Evolutionary conservation across 2,888 invertebrate genomes (phyloP).

Genomic region (Liodrosophila aerea): DNA sequence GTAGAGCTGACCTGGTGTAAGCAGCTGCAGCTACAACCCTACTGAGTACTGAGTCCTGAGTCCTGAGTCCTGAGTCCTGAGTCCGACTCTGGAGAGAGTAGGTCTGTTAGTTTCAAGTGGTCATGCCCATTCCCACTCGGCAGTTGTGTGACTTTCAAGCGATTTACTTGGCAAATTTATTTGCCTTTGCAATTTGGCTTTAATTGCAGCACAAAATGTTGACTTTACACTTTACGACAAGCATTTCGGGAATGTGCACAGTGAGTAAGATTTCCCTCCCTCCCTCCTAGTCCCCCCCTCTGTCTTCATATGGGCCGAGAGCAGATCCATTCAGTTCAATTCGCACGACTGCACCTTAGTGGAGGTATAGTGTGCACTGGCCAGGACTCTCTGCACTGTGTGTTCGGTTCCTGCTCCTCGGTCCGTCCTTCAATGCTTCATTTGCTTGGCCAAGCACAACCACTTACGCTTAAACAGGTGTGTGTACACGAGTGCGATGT

Average conservation of each 20-base stretch:
- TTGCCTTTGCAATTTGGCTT: constrained; percentile 62
- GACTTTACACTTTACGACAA: constrained; percentile 68
- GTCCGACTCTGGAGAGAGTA: too few species aligned
- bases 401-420: too few species aligned
- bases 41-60: too few species aligned
- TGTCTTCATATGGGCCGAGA: not conserved
- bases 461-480: constrained; percentile 49
- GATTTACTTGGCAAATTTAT: constrained; percentile 64
- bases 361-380: constrained; percentile 5
- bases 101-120: constrained; percentile 9
- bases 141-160: constrained; percentile 49
- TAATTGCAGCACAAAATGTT: constrained; percentile 73
- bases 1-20: too few species aligned
- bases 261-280: not conserved
- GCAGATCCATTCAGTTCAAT: not conserved
- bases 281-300: not conserved
- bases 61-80: too few species aligned
- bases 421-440: constrained; percentile 39
- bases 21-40: too few species aligned
- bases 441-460: constrained; percentile 57
- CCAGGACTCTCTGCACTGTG: constrained; percentile 26
- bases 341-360: constrained; percentile 41
- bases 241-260: constrained; percentile 40
- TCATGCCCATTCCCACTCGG: constrained; percentile 21
- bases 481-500: constrained; percentile 11